Conservation (phyloP, 2,113 vertebrate genomes). For the Microcebus griseorufus region DNA sequence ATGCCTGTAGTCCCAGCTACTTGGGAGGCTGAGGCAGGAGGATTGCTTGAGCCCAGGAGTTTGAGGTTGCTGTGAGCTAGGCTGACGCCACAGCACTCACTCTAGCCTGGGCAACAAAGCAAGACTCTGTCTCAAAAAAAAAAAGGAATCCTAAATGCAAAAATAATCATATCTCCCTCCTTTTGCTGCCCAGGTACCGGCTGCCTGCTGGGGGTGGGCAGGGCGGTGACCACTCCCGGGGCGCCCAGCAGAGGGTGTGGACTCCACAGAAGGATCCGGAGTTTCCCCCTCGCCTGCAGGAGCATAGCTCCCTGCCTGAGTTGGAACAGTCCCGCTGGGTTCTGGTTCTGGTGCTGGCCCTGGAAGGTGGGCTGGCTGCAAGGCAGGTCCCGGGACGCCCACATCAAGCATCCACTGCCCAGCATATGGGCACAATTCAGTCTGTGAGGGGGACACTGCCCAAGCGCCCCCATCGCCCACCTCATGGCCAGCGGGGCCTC, state of each 20-base stretch:
- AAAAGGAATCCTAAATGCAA: background rate
- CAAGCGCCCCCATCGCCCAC: too few species aligned
- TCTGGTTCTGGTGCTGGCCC: background rate
- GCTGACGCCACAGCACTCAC: too few species aligned
- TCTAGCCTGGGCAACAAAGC: too few species aligned
- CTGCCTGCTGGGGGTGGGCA: background rate
- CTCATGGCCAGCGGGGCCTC: background rate
- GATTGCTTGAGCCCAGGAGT: too few species aligned
- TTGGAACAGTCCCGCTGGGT: too few species aligned
- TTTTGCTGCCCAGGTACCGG: background rate
- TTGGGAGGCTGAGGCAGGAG: too few species aligned
- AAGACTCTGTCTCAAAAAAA: too few species aligned
- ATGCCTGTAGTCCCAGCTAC: too few species aligned
- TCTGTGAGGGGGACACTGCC: background rate
- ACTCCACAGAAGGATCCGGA: background rate
- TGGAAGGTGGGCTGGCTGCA: too few species aligned
- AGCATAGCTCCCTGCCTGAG: background rate
- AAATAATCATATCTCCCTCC: background rate
- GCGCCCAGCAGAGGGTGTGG: background rate
- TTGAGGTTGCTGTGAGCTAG: too few species aligned
- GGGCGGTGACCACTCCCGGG: too few species aligned
- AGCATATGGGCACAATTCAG: rapidly evolving
- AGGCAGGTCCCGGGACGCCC: too few species aligned
- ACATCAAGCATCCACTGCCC: background rate
- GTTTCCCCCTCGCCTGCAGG: background rate